Conservation (phyloP, 2,113 vertebrate species). For the Eira barbara region DNA sequence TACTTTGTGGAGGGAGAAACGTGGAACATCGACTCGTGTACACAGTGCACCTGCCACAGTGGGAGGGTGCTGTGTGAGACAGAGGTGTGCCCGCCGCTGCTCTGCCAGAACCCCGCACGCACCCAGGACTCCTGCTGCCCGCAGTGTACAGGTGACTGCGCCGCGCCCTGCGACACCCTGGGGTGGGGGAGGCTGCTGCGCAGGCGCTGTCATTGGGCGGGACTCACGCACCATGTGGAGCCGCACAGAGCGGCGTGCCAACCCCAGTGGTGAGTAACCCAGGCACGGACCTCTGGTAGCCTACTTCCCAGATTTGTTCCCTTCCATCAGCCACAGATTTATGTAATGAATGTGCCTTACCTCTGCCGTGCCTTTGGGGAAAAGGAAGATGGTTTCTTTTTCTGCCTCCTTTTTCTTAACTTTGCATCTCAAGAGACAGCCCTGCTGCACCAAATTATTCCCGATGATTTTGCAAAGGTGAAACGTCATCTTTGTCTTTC, state of each 20-base stretch:
- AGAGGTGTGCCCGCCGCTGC: constrained; percentile 92
- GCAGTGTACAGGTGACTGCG: constrained; percentile 86
- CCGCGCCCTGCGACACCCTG: rapidly evolving
- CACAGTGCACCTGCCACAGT: constrained; percentile 91
- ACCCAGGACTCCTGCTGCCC: constrained; percentile 94
- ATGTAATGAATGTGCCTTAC: rapidly evolving
- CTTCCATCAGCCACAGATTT: neutral
- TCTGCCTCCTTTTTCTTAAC: neutral
- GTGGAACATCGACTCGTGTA: constrained; percentile 93
- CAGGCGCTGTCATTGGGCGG: rapidly evolving
- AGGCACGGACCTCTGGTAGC: neutral
- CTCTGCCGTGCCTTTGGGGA: neutral
- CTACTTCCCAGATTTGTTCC: neutral
- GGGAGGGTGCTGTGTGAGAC: constrained; percentile 93
- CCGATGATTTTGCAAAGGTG: neutral
- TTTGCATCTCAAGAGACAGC: neutral
- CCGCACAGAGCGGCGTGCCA: rapidly evolving
- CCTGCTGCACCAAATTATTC: neutral
- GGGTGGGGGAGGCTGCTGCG: rapidly evolving
- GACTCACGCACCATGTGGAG: neutral
- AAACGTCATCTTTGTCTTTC: neutral
- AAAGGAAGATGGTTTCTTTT: neutral
- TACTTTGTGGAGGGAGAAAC: constrained; percentile 93
- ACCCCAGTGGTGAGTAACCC: no score
- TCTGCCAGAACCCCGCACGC: constrained; percentile 90